phyloP scores from a whole-genome alignment of 2,797 vertebrate genomes.

The Prionace glauca region DNA sequence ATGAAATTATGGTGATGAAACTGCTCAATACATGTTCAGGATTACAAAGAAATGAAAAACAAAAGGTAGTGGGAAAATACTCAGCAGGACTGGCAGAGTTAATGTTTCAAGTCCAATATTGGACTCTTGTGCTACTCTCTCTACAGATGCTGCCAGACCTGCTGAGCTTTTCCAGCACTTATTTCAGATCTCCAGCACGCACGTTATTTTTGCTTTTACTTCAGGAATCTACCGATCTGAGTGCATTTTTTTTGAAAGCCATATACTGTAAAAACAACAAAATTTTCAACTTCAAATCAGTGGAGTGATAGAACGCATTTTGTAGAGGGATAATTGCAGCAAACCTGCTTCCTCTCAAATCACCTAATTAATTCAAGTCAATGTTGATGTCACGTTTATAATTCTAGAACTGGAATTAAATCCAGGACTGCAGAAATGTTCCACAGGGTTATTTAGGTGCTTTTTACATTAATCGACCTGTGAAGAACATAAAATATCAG shows the following conservation, averaged over 20 bases:
- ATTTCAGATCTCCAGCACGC: too few species aligned
- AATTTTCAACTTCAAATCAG: slow-evolving; percentile 1
- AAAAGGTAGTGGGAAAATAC: too few species aligned
- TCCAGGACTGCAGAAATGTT: not conserved
- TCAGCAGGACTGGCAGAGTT: too few species aligned
- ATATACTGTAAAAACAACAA: not conserved
- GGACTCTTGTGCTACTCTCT: too few species aligned
- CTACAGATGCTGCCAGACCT: too few species aligned
- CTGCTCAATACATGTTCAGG: not conserved
- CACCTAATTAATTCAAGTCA: not conserved
- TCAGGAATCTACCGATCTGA: not conserved
- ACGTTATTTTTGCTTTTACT: too few species aligned
- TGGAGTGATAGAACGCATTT: not conserved
- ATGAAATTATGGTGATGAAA: not conserved
- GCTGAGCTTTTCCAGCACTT: too few species aligned
- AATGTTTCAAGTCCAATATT: too few species aligned
- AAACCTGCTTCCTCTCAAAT: not conserved
- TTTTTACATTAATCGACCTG: not conserved
- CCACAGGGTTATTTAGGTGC: not conserved
- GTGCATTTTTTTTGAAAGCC: not conserved
- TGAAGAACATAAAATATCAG: not conserved
- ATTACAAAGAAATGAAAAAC: too few species aligned
- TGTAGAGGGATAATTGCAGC: not conserved
- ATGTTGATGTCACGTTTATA: not conserved
- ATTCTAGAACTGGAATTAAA: not conserved